Evolutionary conservation across 2,797 vertebrate genomes (phyloP).

Genomic region (Pseudopleuronectes americanus): DNA sequence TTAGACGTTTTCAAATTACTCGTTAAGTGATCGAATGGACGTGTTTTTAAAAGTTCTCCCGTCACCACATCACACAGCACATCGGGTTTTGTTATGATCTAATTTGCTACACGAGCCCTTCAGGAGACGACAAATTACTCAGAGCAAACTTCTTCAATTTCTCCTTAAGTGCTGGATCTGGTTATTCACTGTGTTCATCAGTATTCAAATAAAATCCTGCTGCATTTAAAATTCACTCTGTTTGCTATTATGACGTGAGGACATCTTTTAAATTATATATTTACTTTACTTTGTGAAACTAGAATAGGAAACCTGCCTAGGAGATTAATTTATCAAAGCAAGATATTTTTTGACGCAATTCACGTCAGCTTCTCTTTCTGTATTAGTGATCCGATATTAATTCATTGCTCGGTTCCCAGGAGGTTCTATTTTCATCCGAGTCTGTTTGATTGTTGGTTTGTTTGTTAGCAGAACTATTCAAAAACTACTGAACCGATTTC

Average conservation of each 20-base stretch:
- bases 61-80: not conserved
- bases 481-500: too few species aligned
- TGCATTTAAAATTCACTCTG: slow-evolving; percentile 2
- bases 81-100: slow-evolving; percentile 2
- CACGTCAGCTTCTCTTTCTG: too few species aligned
- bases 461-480: too few species aligned
- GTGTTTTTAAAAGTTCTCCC: not conserved
- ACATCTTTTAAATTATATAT: slow-evolving; percentile 6
- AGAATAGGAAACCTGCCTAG: not conserved
- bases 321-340: not conserved
- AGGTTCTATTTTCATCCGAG: too few species aligned
- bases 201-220: slow-evolving; percentile 20
- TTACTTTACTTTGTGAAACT: not conserved
- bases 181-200: slow-evolving; percentile 3
- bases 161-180: not conserved
- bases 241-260: slow-evolving; percentile 3
- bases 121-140: not conserved
- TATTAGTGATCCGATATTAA: too few species aligned
- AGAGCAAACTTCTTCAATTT: slow-evolving; percentile 14
- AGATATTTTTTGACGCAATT: not conserved
- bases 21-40: not conserved
- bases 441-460: too few species aligned
- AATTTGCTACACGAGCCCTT: not conserved
- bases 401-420: too few species aligned
- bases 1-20: not conserved